These are phyloP conservation scores for Gallinago media DNA, from an alignment of 2,113 vertebrate species.

Conservation along the genomic window DNA sequence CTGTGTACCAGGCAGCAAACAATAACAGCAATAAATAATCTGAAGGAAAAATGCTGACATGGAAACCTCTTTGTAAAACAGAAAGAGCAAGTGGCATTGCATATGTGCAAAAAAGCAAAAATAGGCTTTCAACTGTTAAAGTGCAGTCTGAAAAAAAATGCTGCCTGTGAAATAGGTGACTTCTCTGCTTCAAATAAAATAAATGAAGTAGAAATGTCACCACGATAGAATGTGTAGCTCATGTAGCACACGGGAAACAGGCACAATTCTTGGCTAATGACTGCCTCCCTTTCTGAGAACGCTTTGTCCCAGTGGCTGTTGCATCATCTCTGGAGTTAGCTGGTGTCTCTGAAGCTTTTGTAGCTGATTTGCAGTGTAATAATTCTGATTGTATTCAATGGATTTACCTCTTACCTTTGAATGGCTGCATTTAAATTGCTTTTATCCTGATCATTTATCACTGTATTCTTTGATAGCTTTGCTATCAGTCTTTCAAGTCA, in stretches of 20 bases:
- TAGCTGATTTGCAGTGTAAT: not conserved
- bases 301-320: not conserved
- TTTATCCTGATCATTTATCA: not conserved
- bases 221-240: not conserved
- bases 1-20: not conserved
- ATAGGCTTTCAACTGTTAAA: not conserved
- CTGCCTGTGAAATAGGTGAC: not conserved
- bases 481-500: not conserved
- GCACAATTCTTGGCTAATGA: not conserved
- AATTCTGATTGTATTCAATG: not conserved
- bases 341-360: not conserved
- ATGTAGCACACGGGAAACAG: fast-evolving
- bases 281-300: not conserved
- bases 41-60: not conserved
- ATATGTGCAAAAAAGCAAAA: not conserved
- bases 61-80: not conserved
- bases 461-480: not conserved
- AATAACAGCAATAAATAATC: not conserved
- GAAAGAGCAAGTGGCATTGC: not conserved
- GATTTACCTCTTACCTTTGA: not conserved
- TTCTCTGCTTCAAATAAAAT: slow-evolving; percentile 4
- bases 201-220: not conserved
- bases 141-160: not conserved
- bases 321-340: not conserved
- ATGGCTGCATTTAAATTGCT: not conserved